Percentiles rank a stretch among this genome's conserved stretches.
Evolutionary conservation across 2,113 vertebrate species (phyloP).

Genomic region (Indri indri): DNA sequence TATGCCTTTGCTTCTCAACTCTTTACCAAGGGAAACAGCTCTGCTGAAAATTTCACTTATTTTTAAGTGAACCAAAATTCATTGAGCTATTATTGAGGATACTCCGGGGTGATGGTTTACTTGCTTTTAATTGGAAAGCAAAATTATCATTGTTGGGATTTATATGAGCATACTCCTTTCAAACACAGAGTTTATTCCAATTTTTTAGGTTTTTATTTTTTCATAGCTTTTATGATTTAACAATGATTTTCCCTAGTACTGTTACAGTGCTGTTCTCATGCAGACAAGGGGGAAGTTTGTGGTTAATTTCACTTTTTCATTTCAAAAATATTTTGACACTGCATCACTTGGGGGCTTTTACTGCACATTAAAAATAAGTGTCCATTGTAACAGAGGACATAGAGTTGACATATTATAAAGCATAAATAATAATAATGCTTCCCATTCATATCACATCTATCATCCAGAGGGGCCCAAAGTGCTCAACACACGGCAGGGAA

Average conservation of each 20-base stretch:
- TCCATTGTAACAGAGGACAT: constrained; percentile 53
- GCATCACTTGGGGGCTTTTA: constrained; percentile 47
- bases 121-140: constrained; percentile 60
- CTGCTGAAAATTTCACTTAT: not conserved
- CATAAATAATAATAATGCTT: constrained; percentile 62
- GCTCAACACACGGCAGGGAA: not conserved
- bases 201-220: constrained; percentile 44
- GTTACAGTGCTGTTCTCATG: constrained; percentile 9
- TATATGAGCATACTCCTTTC: not conserved
- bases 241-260: constrained; percentile 33
- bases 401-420: constrained; percentile 47
- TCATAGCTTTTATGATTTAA: constrained; percentile 62
- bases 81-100: not conserved
- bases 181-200: not conserved
- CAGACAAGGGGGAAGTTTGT: constrained; percentile 51
- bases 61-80: constrained; percentile 23
- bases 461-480: not conserved
- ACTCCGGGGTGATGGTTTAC: not conserved
- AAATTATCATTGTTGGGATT: constrained; percentile 40
- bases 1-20: not conserved
- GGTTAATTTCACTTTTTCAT: constrained; percentile 69
- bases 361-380: constrained; percentile 31
- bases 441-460: constrained; percentile 10
- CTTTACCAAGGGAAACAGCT: not conserved
- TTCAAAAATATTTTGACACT: constrained; percentile 70